phyloP scores from a whole-genome alignment of 1,140 invertebrate species.

The Dysdera silvatica region DNA sequence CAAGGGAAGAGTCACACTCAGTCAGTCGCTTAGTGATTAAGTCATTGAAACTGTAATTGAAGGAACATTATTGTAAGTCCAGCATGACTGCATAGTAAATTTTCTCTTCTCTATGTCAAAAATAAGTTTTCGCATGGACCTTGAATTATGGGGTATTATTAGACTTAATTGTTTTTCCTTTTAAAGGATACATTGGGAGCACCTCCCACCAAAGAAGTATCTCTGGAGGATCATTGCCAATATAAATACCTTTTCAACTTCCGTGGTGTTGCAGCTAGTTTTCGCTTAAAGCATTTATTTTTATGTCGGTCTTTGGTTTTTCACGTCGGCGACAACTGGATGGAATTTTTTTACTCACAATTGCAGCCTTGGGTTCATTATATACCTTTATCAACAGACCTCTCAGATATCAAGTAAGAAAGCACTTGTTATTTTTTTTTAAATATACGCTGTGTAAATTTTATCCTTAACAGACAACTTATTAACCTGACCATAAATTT shows the following conservation, averaged over 20 bases:
- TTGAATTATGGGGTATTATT: conserved; percentile 14
- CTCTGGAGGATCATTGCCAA: conserved; percentile 83
- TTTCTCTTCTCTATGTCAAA: too few species aligned
- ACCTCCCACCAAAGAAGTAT: conserved; percentile 73
- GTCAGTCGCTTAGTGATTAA: too few species aligned
- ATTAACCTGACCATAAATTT: too few species aligned
- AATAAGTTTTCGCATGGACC: too few species aligned
- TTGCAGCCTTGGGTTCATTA: conserved; percentile 95
- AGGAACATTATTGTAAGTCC: too few species aligned
- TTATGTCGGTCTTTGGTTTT: conserved; percentile 90
- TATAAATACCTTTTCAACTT: conserved; percentile 85
- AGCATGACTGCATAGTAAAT: too few species aligned
- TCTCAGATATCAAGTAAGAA: conserved; percentile 56
- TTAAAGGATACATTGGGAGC: conserved; percentile 73
- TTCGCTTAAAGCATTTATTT: conserved; percentile 93
- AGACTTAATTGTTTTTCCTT: conserved; percentile 27
- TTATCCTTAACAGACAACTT: too few species aligned
- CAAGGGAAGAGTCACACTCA: too few species aligned
- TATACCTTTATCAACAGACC: conserved; percentile 65
- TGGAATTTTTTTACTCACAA: conserved; percentile 88
- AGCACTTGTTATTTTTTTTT: neutral
- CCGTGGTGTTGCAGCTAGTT: conserved; percentile 91
- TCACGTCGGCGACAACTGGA: conserved; percentile 89
- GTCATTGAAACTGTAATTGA: too few species aligned
- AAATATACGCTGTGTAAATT: too few species aligned